Conservation (phyloP, 2,797 vertebrate genomes). For the Diplodus sargus region DNA sequence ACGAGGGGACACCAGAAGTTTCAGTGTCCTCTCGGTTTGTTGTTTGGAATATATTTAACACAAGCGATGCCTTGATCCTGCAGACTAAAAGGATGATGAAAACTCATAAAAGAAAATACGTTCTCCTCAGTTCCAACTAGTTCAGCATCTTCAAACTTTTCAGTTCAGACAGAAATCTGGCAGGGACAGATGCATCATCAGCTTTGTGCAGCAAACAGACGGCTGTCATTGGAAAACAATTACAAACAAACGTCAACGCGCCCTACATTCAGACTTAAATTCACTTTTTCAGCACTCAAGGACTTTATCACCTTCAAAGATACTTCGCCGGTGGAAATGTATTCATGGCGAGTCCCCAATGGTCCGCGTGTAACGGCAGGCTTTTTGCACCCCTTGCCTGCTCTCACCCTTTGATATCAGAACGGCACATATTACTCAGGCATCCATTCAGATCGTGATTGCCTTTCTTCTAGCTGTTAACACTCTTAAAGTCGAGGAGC, state of each 20-base stretch:
- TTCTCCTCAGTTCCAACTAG: conserved; percentile 21
- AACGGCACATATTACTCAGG: conserved; percentile 30
- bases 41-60: conserved; percentile 27
- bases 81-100: conserved; percentile 17
- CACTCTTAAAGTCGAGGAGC: neutral
- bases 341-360: conserved; percentile 27
- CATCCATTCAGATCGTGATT: conserved; percentile 47
- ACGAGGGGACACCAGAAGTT: neutral
- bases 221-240: conserved; percentile 21
- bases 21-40: conserved; percentile 13
- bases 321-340: conserved; percentile 16
- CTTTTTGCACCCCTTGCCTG: conserved; percentile 33
- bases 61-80: conserved; percentile 1
- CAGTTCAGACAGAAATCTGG: conserved; percentile 32
- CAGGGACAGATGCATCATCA: conserved; percentile 34
- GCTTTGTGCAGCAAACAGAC: conserved; percentile 37
- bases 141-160: conserved; percentile 38
- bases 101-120: neutral
- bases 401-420: conserved; percentile 35
- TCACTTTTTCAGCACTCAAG: conserved; percentile 42
- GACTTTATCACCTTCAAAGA: conserved; percentile 52
- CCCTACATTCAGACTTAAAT: conserved; percentile 30
- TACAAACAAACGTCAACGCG: conserved; percentile 32
- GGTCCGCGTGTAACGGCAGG: conserved; percentile 12
- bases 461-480: conserved; percentile 31